Conservation (phyloP, 1,140 invertebrate genomes). For the Drosophila orena region DNA sequence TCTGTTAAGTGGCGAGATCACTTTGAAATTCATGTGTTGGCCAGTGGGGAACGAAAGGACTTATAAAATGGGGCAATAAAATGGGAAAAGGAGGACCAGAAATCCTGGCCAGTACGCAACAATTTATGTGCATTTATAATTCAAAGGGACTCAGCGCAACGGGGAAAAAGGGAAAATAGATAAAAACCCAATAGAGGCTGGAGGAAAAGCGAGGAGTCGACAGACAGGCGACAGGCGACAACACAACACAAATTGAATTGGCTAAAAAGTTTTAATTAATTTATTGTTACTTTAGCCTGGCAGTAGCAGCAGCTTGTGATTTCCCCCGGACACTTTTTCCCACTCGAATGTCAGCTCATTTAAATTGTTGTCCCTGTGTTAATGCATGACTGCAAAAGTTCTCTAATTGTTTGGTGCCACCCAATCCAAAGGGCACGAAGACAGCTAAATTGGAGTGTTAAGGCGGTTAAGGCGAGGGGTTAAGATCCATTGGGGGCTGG, state of each 20-base stretch:
- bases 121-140: constrained; percentile 84
- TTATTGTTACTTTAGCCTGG: constrained; percentile 79
- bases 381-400: constrained; percentile 78
- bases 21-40: constrained; percentile 74
- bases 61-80: constrained; percentile 10
- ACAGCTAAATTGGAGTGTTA: constrained; percentile 49
- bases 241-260: constrained; percentile 82
- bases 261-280: constrained; percentile 84
- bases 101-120: constrained; percentile 50
- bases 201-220: constrained; percentile 8
- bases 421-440: constrained; percentile 6
- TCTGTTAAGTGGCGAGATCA: constrained; percentile 68
- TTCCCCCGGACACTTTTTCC: background rate
- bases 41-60: constrained; percentile 27
- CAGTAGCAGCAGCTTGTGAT: constrained; percentile 43
- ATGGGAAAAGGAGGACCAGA: constrained; percentile 15
- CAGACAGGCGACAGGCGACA: constrained; percentile 56
- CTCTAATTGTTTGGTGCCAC: constrained; percentile 69
- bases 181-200: constrained; percentile 10
- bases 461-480: constrained; percentile 14
- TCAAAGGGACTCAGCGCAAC: constrained; percentile 57
- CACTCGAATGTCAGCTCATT: constrained; percentile 62
- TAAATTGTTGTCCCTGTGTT: constrained; percentile 78
- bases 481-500: constrained; percentile 17
- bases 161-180: constrained; percentile 15